These are phyloP conservation scores for Molanna angustata DNA, from an alignment of 2,888 invertebrate genomes.

Conservation along the genomic window DNA sequence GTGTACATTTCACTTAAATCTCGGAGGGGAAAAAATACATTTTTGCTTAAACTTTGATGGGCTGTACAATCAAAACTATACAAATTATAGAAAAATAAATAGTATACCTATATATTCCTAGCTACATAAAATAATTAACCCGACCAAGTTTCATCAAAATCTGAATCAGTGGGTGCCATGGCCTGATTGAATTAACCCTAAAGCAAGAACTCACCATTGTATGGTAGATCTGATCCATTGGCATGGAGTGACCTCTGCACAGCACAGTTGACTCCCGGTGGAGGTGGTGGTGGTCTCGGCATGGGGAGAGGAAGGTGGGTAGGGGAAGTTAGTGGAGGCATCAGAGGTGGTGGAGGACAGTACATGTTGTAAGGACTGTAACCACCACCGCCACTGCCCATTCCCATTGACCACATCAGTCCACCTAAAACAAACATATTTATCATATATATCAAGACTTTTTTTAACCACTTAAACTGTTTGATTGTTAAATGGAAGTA, in stretches of 20 bases:
- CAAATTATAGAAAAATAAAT: no score
- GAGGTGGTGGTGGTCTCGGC: conserved; percentile 7
- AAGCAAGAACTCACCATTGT: conserved; percentile 56
- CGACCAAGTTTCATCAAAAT: no score
- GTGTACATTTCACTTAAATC: no score
- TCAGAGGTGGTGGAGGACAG: conserved; percentile 15
- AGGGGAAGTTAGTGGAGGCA: conserved; percentile 37
- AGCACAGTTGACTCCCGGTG: conserved; percentile 34
- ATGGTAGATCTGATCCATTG: conserved; percentile 57
- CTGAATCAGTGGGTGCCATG: no score
- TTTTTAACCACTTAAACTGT: no score
- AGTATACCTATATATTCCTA: no score
- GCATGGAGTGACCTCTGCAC: conserved; percentile 49
- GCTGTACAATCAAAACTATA: no score
- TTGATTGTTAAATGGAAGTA: neutral
- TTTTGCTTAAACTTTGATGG: no score
- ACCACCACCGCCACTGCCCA: conserved; percentile 42
- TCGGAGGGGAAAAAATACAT: no score
- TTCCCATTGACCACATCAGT: conserved; percentile 39
- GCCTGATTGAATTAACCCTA: no score
- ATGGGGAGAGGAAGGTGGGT: conserved; percentile 32
- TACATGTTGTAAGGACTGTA: conserved; percentile 37
- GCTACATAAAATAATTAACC: no score
- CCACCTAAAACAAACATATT: conserved; percentile 4
- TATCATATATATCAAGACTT: no score